phyloP scores from a whole-genome alignment of 2,888 invertebrate genomes.

The Micoletzkya japonica region DNA sequence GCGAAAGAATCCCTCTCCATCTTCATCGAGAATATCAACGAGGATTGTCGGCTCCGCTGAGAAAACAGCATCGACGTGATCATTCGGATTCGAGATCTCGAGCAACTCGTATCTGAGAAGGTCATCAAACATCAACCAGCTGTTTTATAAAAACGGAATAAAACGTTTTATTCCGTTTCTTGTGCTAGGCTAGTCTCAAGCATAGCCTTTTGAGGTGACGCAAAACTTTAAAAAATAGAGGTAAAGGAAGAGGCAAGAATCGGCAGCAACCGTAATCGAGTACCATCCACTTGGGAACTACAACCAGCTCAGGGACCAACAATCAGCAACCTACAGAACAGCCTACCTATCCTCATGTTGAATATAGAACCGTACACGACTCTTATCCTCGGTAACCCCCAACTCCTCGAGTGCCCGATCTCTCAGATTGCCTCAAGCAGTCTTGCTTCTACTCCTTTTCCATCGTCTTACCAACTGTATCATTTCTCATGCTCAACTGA shows the following conservation, averaged over 20 bases:
- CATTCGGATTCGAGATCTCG: constrained; percentile 7
- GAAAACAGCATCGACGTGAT: constrained; percentile 15
- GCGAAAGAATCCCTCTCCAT: constrained; percentile 35
- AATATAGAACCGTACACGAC: constrained; percentile 42
- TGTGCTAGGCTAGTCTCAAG: too few relatives aligned
- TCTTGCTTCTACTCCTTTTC: not conserved
- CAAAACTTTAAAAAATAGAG: not conserved
- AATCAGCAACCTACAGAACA: not conserved
- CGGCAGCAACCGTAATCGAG: too few relatives aligned
- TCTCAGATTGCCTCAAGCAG: constrained; percentile 32
- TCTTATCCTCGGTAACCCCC: constrained; percentile 28
- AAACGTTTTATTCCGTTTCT: too few relatives aligned
- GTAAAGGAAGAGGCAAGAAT: not conserved
- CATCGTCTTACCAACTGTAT: constrained; percentile 47
- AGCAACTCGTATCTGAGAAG: constrained; percentile 5
- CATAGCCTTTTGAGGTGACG: too few relatives aligned
- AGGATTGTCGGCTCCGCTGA: constrained; percentile 29
- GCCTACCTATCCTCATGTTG: constrained; percentile 30
- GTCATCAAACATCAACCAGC: not conserved
- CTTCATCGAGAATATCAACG: constrained; percentile 40
- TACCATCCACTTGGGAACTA: too few relatives aligned
- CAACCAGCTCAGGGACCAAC: too few relatives aligned
- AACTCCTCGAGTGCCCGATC: constrained; percentile 38
- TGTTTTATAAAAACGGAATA: not conserved
- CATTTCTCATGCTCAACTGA: constrained; percentile 33